Evolutionary conservation across 2,113 vertebrate genomes (phyloP).

Genomic region (Anguilla rostrata): DNA sequence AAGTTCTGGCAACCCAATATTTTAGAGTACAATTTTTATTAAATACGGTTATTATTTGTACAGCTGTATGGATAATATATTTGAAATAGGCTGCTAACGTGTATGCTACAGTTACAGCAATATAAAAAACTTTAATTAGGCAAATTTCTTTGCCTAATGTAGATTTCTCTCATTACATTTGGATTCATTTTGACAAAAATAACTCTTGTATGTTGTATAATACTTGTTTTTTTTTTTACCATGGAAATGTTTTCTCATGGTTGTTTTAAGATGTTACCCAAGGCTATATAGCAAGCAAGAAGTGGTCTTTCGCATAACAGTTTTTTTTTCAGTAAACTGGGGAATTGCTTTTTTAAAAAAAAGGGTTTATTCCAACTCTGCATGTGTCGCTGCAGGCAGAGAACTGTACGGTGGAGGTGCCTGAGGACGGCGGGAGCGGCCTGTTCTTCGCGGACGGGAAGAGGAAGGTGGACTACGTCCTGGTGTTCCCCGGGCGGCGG

Average conservation of each 20-base stretch:
- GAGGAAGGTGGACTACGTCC: constrained; percentile 90
- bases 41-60: too few species aligned
- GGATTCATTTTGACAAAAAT: not conserved
- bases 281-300: not conserved
- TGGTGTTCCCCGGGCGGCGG: constrained; percentile 88
- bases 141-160: too few species aligned
- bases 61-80: too few species aligned
- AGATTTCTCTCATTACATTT: too few species aligned
- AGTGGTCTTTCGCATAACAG: not conserved
- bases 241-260: not conserved
- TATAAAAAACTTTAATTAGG: not conserved
- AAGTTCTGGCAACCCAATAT: too few species aligned
- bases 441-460: constrained; percentile 83
- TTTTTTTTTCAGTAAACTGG: not conserved
- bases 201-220: not conserved
- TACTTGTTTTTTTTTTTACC: not conserved
- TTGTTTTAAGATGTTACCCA: not conserved
- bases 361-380: too few species aligned
- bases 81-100: not conserved
- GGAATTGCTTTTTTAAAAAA: not conserved
- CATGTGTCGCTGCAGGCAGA: constrained; percentile 54
- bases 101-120: not conserved
- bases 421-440: constrained; percentile 33
- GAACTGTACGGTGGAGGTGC: constrained; percentile 70
- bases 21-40: too few species aligned